Conservation (phyloP, 2,888 invertebrate genomes). For the Abrostola triplasia region DNA sequence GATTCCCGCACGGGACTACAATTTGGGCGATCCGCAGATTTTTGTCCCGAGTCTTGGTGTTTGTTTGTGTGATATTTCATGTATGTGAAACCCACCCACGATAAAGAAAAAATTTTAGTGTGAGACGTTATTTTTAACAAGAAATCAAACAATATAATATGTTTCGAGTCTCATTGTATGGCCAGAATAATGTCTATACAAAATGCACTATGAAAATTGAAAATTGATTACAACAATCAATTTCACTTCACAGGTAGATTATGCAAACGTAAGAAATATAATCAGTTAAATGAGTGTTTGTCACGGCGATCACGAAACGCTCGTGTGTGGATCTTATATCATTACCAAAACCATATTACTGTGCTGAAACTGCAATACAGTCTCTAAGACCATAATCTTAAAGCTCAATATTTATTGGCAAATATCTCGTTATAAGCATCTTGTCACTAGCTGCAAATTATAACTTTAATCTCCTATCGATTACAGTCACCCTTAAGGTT, state of each 20-base stretch:
- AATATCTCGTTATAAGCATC: slow-evolving; percentile 44
- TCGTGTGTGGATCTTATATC: slow-evolving; percentile 68
- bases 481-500: not conserved
- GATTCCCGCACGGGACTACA: no score
- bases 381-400: slow-evolving; percentile 9
- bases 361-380: slow-evolving; percentile 5
- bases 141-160: no score
- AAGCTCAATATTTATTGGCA: slow-evolving; percentile 39
- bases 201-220: no score
- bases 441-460: slow-evolving; percentile 42
- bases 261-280: slow-evolving; percentile 55
- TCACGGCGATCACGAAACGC: slow-evolving; percentile 71
- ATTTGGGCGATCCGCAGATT: no score
- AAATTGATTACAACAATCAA: slow-evolving; percentile 18
- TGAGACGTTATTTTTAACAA: no score
- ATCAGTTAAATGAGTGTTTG: slow-evolving; percentile 71
- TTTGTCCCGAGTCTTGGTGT: no score
- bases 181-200: no score
- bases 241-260: slow-evolving; percentile 38
- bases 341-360: slow-evolving; percentile 45
- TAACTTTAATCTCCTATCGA: slow-evolving; percentile 1
- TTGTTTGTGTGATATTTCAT: no score
- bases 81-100: no score
- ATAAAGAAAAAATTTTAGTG: no score
- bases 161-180: no score